Evolutionary conservation across 2,797 vertebrate genomes (phyloP).

Genomic region (Crossoptilon crossoptilon): DNA sequence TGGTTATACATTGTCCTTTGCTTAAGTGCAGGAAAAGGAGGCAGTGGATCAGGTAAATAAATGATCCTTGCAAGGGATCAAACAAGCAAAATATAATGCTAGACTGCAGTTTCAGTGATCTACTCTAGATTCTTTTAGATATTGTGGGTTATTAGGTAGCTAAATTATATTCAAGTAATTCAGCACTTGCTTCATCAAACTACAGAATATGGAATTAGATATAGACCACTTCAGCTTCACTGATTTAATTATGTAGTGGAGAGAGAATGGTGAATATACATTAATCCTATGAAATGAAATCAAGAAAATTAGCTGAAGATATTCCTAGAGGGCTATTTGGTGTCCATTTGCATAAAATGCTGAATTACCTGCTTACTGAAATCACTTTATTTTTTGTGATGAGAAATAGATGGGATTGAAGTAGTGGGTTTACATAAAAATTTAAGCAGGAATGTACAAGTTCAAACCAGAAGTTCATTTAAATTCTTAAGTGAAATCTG

Average conservation of each 20-base stretch:
- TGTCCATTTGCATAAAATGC: constrained; percentile 77
- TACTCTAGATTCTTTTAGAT: constrained; percentile 44
- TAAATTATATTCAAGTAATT: constrained; percentile 79
- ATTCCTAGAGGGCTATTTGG: constrained; percentile 71
- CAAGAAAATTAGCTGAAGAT: constrained; percentile 77
- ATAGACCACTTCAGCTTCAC: constrained; percentile 76
- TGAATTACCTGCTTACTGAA: constrained; percentile 65
- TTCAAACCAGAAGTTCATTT: constrained; percentile 9
- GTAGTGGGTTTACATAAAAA: constrained; percentile 16
- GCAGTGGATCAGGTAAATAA: neutral
- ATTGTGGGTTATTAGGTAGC: constrained; percentile 67
- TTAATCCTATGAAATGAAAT: constrained; percentile 82
- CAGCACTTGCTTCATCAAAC: constrained; percentile 82
- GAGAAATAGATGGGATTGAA: constrained; percentile 42
- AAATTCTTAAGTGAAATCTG: neutral
- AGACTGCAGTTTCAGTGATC: constrained; percentile 4
- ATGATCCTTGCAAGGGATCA: neutral
- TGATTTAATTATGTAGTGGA: constrained; percentile 78
- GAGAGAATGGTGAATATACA: constrained; percentile 77
- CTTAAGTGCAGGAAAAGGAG: neutral
- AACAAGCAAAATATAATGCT: neutral
- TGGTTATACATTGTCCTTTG: neutral
- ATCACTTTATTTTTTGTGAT: neutral
- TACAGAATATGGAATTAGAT: constrained; percentile 76
- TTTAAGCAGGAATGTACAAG: neutral